Base-by-base conservation (phyloP, 2,797 vertebrate species). In the Poeciliopsis paucimaculata region DNA sequence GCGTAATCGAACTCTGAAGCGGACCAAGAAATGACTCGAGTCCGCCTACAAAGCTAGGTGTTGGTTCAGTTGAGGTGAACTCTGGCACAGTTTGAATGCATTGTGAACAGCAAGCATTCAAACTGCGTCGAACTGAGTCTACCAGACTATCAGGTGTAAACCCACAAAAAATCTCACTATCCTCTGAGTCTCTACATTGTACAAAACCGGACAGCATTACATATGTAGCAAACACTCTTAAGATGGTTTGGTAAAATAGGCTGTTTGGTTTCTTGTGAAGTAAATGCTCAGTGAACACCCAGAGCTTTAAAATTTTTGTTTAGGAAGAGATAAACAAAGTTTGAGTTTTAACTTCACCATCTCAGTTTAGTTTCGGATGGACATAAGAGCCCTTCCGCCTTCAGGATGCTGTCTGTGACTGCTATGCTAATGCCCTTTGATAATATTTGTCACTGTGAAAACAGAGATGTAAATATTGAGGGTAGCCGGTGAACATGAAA, bases 401-500 rank as follows among this genome's bases (percentile, higher is more conserved):
- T 10, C 31, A 66, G 62, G 31, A 36, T 66, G 62, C 16, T 20
- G 7, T 10, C 34, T 20, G 28, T 20, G 62, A 36, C 15, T 9
- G 31, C 23, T 43, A 4, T 46, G 70, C 12, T 79, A 12, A 43
- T 60, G 57, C 62, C 51, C 78, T 83, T 41, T 83, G 73, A 82
- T 86, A 77, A 31, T 77, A 73, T 80, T 81, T 34, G 57, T 34
- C 28, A 34, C 57, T 16, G 28, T 28, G 31, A 62, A 62, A 13
- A 78, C 79, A 41, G 23, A 0, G 0, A 62, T 73, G 72, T 68
- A 82, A 75, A 72, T 41, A 46, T 45, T 45, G 51, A 23, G 77
- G 73, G 75, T 41, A 41, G 66, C 36, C 4, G 28, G 88, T 83
- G 86, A 87, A 89, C 46, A 66, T 81, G 43, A 86, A 87, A 87